phyloP scores from a whole-genome alignment of 1,140 invertebrate species.

The Drosophila prosaltans region DNA sequence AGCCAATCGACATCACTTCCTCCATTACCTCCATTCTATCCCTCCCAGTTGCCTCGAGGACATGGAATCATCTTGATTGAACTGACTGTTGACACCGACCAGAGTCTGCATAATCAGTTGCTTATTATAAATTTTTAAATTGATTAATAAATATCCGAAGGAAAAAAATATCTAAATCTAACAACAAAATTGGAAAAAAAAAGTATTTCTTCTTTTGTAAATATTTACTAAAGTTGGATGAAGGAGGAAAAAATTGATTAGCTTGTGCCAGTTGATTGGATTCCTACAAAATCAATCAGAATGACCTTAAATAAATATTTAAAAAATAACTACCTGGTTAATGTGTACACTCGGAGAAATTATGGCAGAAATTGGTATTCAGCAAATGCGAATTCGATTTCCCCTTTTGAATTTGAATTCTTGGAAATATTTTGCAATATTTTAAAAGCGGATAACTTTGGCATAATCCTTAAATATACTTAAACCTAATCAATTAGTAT shows the following conservation, averaged over 20 bases:
- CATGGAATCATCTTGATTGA: conserved; percentile 15
- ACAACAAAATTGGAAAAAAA: background rate
- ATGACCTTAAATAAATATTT: background rate
- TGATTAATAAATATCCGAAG: conserved; percentile 6
- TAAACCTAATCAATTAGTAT: conserved; percentile 80
- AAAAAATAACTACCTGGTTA: background rate
- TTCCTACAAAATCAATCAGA: conserved; percentile 9
- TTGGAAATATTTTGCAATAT: background rate
- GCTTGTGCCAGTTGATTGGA: background rate
- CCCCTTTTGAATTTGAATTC: too few species aligned
- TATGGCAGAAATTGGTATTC: too few species aligned
- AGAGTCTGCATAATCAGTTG: conserved; percentile 17
- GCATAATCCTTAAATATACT: conserved; percentile 59
- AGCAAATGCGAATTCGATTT: too few species aligned
- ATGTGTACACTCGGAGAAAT: background rate
- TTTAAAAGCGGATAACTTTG: background rate
- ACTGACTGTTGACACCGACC: background rate
- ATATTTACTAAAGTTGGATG: conserved; percentile 1
- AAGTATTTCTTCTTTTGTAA: conserved; percentile 4
- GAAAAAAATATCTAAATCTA: background rate
- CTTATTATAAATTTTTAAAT: conserved; percentile 19
- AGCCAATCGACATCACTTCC: conserved; percentile 19
- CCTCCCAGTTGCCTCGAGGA: background rate
- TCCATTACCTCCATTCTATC: background rate
- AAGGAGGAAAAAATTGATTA: background rate